Base-by-base conservation (phyloP, 2,888 invertebrate species). In the Junonia oenone region DNA sequence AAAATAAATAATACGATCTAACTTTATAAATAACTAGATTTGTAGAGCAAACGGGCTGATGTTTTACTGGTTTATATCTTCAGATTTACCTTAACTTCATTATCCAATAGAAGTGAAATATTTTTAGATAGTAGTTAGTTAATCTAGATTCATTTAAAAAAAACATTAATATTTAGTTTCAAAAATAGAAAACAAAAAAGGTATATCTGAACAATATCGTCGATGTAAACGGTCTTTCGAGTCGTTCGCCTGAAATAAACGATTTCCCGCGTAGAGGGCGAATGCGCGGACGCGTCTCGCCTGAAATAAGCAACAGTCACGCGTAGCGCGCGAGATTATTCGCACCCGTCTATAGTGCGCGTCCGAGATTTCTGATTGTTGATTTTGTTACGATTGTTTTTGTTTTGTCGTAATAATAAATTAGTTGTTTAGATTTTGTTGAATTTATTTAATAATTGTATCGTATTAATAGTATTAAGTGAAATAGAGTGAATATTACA, bases 11-110 rank as follows among this genome's bases (percentile, higher is more conserved):
- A 59, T 62, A 55, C 51, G 59, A 64, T 61, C 66, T 64, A 63
- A 63, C 68, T 68, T 66, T 84, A 85, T 80, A 83, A 84, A 86
- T 87, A 88, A 76, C 73, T 75, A 76, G 72, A 81, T 82, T 81
- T 81, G 81, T 81, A 71, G 80, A 81, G 71, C 80, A 76, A n/a
- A 68, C 68, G 68, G 70, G 71, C 67, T 69, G 69, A 64, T 58
- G 38, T 70, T 70, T 77, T 73, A 77, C 78, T 75, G 45, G 45
- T 60, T 63, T 61, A 55, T 33, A 64, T n/a, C n/a, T n/a, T n/a
- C n/a, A n/a, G n/a, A n/a, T n/a, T n/a, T n/a, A n/a, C n/a, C n/a
- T n/a, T n/a, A n/a, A n/a, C n/a, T n/a, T n/a, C n/a, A n/a, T n/a
- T n/a, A n/a, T n/a, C n/a, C n/a, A n/a, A n/a, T n/a, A n/a, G n/a